Percentiles rank a stretch among this genome's conserved stretches.
These are phyloP conservation scores for Drosophila conformis DNA, from an alignment of 2,888 invertebrate species.

Conservation along the genomic window DNA sequence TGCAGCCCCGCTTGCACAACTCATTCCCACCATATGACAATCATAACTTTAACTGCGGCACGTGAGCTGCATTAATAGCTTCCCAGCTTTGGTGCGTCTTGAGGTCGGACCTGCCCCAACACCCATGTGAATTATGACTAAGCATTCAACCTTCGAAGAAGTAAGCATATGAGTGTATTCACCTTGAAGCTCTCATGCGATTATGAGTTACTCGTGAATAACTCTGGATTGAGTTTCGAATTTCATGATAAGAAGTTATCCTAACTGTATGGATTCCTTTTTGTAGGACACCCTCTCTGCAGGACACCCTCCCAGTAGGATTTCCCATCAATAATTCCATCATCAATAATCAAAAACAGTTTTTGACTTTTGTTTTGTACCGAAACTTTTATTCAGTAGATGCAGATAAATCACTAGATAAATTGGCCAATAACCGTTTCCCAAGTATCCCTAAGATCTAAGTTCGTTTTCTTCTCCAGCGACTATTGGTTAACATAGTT, in stretches of 20 bases:
- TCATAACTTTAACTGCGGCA: constrained; percentile 59
- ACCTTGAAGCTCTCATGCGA: not conserved
- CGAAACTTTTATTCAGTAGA: constrained; percentile 85
- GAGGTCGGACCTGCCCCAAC: constrained; percentile 58
- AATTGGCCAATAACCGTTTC: constrained; percentile 62
- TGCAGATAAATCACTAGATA: constrained; percentile 81
- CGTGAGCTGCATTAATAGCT: constrained; percentile 61
- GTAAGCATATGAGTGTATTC: not conserved
- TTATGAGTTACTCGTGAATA: not conserved
- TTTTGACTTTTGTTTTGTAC: constrained; percentile 77
- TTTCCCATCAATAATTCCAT: not conserved
- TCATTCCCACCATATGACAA: constrained; percentile 51
- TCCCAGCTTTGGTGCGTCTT: constrained; percentile 34
- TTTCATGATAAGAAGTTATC: too few relatives aligned
- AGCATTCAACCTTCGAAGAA: constrained; percentile 30
- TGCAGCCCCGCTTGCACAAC: constrained; percentile 44
- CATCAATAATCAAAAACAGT: too few relatives aligned
- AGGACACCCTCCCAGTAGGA: not conserved
- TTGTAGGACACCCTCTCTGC: rapidly evolving
- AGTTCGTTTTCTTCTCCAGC: constrained; percentile 4
- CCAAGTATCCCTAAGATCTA: constrained; percentile 55
- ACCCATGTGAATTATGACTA: not conserved
- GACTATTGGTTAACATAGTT: constrained; percentile 10
- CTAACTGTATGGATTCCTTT: too few relatives aligned
- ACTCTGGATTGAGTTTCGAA: too few relatives aligned